Evolutionary conservation across 2,888 invertebrate genomes (phyloP).

Genomic region (Drosophila planitibia): DNA sequence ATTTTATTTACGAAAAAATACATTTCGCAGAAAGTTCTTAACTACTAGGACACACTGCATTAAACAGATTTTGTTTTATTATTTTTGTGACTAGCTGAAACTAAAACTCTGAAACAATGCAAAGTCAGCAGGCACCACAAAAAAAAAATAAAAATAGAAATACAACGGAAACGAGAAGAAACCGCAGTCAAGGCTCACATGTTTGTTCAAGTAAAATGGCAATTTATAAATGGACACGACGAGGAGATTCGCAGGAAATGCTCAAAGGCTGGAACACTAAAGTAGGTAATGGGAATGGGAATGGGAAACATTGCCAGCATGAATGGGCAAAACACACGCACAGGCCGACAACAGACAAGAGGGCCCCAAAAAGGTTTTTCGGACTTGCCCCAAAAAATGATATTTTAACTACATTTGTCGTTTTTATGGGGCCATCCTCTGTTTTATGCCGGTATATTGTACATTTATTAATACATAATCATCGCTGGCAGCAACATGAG

Average conservation of each 20-base stretch:
- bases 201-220: slow-evolving; percentile 31
- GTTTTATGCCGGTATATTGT: slow-evolving; percentile 60
- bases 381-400: slow-evolving; percentile 48
- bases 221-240: slow-evolving; percentile 51
- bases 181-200: slow-evolving; percentile 18
- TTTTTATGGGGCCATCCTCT: slow-evolving; percentile 55
- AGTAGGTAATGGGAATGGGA: not conserved
- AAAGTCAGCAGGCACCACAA: slow-evolving; percentile 10
- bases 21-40: not conserved
- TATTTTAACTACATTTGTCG: slow-evolving; percentile 71
- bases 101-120: slow-evolving; percentile 60
- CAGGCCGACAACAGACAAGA: slow-evolving; percentile 14
- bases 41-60: slow-evolving; percentile 1
- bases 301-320: slow-evolving; percentile 13
- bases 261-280: slow-evolving; percentile 4
- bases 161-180: slow-evolving; percentile 18
- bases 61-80: slow-evolving; percentile 9
- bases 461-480: slow-evolving; percentile 78
- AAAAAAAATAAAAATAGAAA: slow-evolving; percentile 22
- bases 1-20: not conserved
- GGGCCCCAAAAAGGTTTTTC: slow-evolving; percentile 22
- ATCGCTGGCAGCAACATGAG: slow-evolving; percentile 59
- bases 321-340: slow-evolving; percentile 74
- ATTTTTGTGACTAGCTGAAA: slow-evolving; percentile 24
- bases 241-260: slow-evolving; percentile 53